Base-by-base conservation (phyloP, 1,140 invertebrate species). In the Centruroides sculpturatus region DNA sequence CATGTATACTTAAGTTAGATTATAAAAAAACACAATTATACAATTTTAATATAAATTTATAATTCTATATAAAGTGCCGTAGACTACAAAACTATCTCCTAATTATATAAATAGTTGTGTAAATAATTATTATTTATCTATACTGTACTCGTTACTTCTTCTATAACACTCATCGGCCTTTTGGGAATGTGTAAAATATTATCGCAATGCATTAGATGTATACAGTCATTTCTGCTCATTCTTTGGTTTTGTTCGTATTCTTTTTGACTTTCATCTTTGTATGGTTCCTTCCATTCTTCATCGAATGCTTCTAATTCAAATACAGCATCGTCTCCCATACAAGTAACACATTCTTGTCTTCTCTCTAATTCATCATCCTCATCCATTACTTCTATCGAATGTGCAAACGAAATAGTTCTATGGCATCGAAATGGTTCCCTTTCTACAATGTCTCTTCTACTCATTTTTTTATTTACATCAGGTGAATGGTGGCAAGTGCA, bases 91-190 rank as follows among this genome's bases (percentile, higher is more conserved):
- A 41, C 41, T 41, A 41, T 41, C 41, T 41, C 41, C 41, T 41
- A 41, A 41, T 41, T 41, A 41, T 41, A 41, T 41, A 41, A 41
- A 41, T 41, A 41, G 41, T 41, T 41, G 5, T 41, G 5, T 6
- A 8, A 41, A 41, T 8, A 41, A 41, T 41, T 41, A 41, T 41
- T 41, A 41, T 41, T 41, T 56, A 46, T 35, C 23, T 36, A 75
- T 59, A 80, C 79, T 61, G 78, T 79, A 11, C 78, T 80, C 13
- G 79, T 80, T 63, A 79, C 79, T 70, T 80, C 78, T 65, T 80
- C 79, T 56, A 80, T 77, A 53, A 79, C 74, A 5, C 76, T 78
- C 58, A 79, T 71, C 56, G 77, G 72, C 5, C 74, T 69, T 34
- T 60, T 58, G 36, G 64, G 58, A 12, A 41, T 35, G 6, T 23